Conservation (phyloP, 1,140 invertebrate genomes). For the Drosophila pruinosa region DNA sequence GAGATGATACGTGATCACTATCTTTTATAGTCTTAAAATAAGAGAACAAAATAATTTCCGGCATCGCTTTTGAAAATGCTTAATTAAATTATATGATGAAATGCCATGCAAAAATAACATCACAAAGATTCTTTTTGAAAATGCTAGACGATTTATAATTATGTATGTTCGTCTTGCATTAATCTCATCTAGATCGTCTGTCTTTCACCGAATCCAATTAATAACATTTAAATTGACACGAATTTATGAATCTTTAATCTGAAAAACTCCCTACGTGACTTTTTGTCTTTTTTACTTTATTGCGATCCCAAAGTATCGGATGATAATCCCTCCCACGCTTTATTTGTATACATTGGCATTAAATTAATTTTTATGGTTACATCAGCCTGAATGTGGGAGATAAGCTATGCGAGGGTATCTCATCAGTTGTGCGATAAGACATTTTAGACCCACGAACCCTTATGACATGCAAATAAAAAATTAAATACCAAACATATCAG, state of each 20-base stretch:
- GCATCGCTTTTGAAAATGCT: neutral
- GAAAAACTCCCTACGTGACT: neutral
- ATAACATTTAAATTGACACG: slow-evolving; percentile 20
- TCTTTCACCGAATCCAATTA: slow-evolving; percentile 5
- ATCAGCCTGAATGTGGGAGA: slow-evolving; percentile 48
- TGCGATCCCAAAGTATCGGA: slow-evolving; percentile 35
- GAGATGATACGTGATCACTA: slow-evolving; percentile 36
- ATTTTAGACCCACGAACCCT: slow-evolving; percentile 4
- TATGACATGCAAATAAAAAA: slow-evolving; percentile 36
- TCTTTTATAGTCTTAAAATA: slow-evolving; percentile 40
- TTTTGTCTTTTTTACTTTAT: slow-evolving; percentile 9
- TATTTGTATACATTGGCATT: slow-evolving; percentile 21
- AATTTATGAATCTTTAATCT: slow-evolving; percentile 25
- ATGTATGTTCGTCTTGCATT: neutral
- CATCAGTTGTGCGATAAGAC: slow-evolving; percentile 56
- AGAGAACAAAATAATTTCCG: neutral
- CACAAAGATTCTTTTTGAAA: slow-evolving; percentile 15
- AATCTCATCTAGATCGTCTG: slow-evolving; percentile 10
- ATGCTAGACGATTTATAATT: slow-evolving; percentile 2
- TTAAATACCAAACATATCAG: slow-evolving; percentile 52
- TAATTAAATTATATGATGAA: slow-evolving; percentile 48
- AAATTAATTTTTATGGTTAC: slow-evolving; percentile 64
- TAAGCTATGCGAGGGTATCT: slow-evolving; percentile 32
- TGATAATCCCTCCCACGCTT: slow-evolving; percentile 41
- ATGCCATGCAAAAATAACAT: slow-evolving; percentile 46